Percentiles rank a stretch among this genome's conserved stretches.
phyloP scores from a whole-genome alignment of 2,797 vertebrate genomes.

The Anolis apletophallus region DNA sequence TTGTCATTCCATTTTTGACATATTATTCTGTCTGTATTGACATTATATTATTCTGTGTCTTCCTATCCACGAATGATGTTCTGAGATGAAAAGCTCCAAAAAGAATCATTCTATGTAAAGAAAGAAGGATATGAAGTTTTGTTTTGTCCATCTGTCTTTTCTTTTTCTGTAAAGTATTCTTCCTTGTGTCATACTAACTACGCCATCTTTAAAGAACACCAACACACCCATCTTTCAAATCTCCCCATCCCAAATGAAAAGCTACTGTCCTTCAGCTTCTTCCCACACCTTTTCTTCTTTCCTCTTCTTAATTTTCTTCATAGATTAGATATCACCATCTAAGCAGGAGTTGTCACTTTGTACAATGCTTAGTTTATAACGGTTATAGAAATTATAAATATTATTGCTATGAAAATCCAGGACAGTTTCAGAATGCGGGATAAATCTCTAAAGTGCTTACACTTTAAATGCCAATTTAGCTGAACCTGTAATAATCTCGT shows the following conservation, averaged over 20 bases:
- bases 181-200: not conserved
- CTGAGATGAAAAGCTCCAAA: too few species aligned
- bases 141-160: not conserved
- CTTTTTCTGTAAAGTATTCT: not conserved
- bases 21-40: too few species aligned
- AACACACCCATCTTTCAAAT: not conserved
- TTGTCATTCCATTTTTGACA: too few species aligned
- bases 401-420: conserved; percentile 17
- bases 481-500: conserved; percentile 58
- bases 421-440: not conserved
- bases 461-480: conserved; percentile 52
- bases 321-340: not conserved
- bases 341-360: conserved; percentile 2
- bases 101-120: too few species aligned
- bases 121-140: too few species aligned
- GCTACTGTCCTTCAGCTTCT: not conserved
- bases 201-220: not conserved
- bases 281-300: too few species aligned
- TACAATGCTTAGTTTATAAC: conserved; percentile 31
- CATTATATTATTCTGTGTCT: too few species aligned
- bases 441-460: conserved; percentile 33
- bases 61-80: too few species aligned
- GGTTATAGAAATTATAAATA: conserved; percentile 19
- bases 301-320: not conserved
- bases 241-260: not conserved